Percentiles rank a stretch among this genome's conserved stretches.
phyloP scores from a whole-genome alignment of 2,113 vertebrate genomes.

The Boulengeromyrus knoepffleri region DNA sequence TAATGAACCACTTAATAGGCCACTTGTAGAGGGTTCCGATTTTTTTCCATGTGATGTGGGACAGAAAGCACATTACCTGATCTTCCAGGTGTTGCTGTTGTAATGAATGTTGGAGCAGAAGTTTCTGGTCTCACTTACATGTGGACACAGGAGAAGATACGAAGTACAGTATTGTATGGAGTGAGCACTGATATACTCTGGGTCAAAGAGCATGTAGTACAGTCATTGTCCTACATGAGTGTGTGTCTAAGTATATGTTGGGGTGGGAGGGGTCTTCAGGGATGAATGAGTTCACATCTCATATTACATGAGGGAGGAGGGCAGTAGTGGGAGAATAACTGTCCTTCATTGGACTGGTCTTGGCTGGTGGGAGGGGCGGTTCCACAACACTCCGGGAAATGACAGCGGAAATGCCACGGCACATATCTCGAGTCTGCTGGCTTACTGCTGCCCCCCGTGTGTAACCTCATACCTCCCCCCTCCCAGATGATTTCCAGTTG shows the following conservation, averaged over 20 bases:
- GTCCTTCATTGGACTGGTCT: not conserved
- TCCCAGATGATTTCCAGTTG: constrained; percentile 64
- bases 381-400: not conserved
- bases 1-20: not conserved
- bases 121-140: not conserved
- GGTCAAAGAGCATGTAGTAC: not conserved
- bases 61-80: not conserved
- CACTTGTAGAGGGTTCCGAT: not conserved
- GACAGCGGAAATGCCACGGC: not conserved
- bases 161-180: not conserved
- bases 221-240: not conserved
- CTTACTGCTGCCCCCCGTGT: not conserved
- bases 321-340: not conserved
- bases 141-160: not conserved
- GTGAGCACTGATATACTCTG: not conserved
- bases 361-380: not conserved
- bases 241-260: constrained; percentile 22
- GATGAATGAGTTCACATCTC: constrained; percentile 14
- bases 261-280: constrained; percentile 6
- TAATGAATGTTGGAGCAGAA: not conserved
- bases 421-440: not conserved
- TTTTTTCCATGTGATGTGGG: not conserved
- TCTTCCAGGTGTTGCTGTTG: not conserved
- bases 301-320: constrained; percentile 1
- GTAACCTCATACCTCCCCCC: not conserved